phyloP scores from a whole-genome alignment of 2,113 vertebrate genomes.

The Psittacula cyanocephala region DNA sequence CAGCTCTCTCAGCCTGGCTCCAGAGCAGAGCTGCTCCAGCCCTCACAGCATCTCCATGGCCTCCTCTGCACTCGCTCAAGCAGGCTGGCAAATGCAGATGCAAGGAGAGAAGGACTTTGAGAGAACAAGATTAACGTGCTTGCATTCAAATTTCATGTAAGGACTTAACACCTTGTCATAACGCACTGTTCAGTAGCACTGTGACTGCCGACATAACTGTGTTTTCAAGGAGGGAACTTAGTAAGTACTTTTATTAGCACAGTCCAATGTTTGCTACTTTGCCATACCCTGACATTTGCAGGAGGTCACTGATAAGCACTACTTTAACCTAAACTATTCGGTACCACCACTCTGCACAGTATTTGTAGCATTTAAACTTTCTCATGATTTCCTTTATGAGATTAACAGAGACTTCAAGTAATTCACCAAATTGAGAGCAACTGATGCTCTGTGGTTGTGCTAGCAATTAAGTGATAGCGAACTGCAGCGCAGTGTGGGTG shows the following conservation, averaged over 20 bases:
- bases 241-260: not conserved
- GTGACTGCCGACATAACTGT: fast-evolving
- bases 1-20: too few relatives aligned
- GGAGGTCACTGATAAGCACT: not conserved
- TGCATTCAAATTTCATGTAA: not conserved
- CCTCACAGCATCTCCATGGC: too few relatives aligned
- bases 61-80: too few relatives aligned
- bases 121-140: not conserved
- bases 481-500: not conserved
- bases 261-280: not conserved
- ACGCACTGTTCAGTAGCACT: not conserved
- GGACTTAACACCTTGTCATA: not conserved
- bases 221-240: not conserved
- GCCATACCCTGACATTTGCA: not conserved
- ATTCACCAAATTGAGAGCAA: not conserved
- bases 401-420: not conserved
- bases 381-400: not conserved
- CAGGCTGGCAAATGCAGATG: not conserved
- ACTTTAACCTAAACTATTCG: not conserved
- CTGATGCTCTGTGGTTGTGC: not conserved
- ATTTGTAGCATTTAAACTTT: not conserved
- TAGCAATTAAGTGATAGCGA: not conserved
- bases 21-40: too few relatives aligned
- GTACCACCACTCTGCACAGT: not conserved
- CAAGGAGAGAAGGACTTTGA: not conserved